Conservation (phyloP, 2,888 invertebrate species). For the Eupeodes luniger region DNA sequence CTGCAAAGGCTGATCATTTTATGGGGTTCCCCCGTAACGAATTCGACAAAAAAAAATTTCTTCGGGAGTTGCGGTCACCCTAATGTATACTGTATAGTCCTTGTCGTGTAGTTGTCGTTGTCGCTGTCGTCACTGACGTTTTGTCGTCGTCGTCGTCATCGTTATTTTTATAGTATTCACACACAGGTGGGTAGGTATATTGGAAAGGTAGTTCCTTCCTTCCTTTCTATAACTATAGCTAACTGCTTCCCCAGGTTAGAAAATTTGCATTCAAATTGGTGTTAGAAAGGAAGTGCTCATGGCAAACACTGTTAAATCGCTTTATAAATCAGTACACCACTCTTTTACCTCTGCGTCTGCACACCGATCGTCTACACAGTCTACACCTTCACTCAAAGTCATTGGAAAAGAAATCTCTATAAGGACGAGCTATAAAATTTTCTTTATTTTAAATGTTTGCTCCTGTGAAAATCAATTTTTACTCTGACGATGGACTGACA, state of each 20-base stretch:
- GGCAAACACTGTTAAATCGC: slow-evolving; percentile 65
- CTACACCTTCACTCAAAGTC: not conserved
- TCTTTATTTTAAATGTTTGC: slow-evolving; percentile 27
- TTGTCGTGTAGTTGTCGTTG: not conserved
- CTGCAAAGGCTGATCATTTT: no score
- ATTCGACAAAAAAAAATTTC: no score
- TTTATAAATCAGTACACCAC: slow-evolving; percentile 57
- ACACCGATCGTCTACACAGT: not conserved
- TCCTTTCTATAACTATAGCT: not conserved
- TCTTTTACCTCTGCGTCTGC: not conserved
- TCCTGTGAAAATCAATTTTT: slow-evolving; percentile 68
- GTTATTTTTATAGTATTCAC: slow-evolving; percentile 21
- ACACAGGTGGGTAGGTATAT: not conserved
- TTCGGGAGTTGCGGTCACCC: no score
- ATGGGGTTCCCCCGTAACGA: no score
- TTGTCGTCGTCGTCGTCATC: slow-evolving; percentile 8
- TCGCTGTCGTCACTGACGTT: not conserved
- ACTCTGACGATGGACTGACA: slow-evolving; percentile 43
- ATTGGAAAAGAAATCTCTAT: slow-evolving; percentile 20
- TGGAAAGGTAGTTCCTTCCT: no score
- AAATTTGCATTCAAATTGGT: slow-evolving; percentile 63
- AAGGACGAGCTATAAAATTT: not conserved
- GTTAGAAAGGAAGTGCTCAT: slow-evolving; percentile 58
- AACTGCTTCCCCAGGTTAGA: slow-evolving; percentile 12
- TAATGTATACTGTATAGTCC: no score